Evolutionary conservation across 1,140 invertebrate species (phyloP).

Genomic region (Dendroctonus ponderosae): DNA sequence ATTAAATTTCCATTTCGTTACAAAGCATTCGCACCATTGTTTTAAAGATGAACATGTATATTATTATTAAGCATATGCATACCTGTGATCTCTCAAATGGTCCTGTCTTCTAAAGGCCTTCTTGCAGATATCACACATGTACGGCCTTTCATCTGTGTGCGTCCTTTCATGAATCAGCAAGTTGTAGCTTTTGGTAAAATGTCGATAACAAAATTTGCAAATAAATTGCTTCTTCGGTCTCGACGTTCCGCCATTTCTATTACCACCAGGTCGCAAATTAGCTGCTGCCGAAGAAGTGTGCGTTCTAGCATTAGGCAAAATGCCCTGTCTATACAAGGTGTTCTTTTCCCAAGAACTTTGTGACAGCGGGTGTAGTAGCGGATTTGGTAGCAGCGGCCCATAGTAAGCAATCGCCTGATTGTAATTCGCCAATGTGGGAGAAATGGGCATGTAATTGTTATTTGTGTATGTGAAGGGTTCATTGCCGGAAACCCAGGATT

Average conservation of each 20-base stretch:
- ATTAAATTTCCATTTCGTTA: no score
- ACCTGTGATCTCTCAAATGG: conserved; percentile 89
- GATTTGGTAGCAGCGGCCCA: no score
- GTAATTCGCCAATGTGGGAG: no score
- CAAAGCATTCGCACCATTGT: no score
- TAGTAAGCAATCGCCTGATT: no score
- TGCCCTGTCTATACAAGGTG: no score
- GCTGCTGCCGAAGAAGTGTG: no score
- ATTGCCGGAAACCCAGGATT: conserved; percentile 40
- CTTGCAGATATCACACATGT: conserved; percentile 92
- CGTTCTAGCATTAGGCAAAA: no score
- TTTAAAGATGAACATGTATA: no score
- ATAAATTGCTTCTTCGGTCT: conserved; percentile 92
- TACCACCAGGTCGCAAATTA: no score
- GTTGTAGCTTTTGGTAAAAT: conserved; percentile 97
- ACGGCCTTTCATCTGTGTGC: conserved; percentile 93
- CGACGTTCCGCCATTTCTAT: conserved; percentile 23
- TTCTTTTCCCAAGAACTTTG: no score
- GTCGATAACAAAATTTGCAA: conserved; percentile 90
- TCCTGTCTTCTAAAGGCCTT: conserved; percentile 94
- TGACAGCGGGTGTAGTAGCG: no score
- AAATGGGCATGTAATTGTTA: conserved; percentile 32
- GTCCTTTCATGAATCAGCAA: conserved; percentile 92
- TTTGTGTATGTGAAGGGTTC: conserved; percentile 47
- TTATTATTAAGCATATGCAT: conserved; percentile 37